These are phyloP conservation scores for Gadus macrocephalus DNA, from an alignment of 2,113 vertebrate species.

Conservation along the genomic window DNA sequence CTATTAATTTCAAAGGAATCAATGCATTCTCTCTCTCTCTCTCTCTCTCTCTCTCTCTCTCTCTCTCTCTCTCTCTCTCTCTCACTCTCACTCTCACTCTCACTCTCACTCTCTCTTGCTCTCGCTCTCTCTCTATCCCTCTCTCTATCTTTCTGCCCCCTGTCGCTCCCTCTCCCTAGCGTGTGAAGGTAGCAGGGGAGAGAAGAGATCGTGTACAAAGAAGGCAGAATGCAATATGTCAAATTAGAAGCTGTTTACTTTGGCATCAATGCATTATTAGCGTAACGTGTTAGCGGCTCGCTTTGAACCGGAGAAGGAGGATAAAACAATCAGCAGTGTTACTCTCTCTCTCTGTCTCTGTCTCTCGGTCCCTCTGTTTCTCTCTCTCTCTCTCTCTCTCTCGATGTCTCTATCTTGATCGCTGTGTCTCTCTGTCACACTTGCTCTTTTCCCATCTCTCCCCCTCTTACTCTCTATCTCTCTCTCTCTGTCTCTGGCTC, in stretches of 20 bases:
- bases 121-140: too few relatives aligned
- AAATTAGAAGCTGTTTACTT: neutral
- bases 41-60: constrained; percentile 48
- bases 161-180: constrained; percentile 14
- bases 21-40: constrained; percentile 38
- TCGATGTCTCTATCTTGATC: too few relatives aligned
- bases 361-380: too few relatives aligned
- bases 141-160: too few relatives aligned
- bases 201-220: constrained; percentile 27
- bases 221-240: neutral
- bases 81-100: constrained; percentile 26
- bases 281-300: neutral
- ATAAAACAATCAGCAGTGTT: neutral
- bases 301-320: neutral
- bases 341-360: neutral
- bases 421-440: too few relatives aligned
- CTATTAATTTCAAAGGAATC: constrained; percentile 60
- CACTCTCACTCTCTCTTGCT: too few relatives aligned
- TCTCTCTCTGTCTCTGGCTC: constrained; percentile 16
- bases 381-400: too few relatives aligned
- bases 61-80: too few relatives aligned
- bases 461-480: neutral
- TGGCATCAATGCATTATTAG: neutral
- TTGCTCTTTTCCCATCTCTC: too few relatives aligned
- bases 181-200: constrained; percentile 48